phyloP scores from a whole-genome alignment of 2,888 invertebrate genomes.

The Oscheius myriophilus region DNA sequence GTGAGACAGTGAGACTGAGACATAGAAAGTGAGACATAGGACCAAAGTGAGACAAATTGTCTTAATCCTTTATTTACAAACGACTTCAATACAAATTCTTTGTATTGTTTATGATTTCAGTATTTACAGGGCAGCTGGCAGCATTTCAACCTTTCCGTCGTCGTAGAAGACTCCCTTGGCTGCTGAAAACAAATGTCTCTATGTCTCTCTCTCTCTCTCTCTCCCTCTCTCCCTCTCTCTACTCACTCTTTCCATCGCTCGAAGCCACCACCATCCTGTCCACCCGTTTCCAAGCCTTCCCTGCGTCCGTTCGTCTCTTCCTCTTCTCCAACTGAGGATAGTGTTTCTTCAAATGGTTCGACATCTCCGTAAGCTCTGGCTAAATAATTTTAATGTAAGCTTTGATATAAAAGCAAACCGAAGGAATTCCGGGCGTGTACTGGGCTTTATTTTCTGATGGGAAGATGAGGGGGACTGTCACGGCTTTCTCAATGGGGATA shows the following conservation, averaged over 20 bases:
- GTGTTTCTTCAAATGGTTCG: too few species aligned
- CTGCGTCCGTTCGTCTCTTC: too few species aligned
- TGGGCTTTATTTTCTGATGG: too few species aligned
- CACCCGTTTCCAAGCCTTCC: background rate
- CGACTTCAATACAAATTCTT: background rate
- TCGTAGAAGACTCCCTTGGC: background rate
- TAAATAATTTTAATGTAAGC: too few species aligned
- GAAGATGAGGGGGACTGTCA: too few species aligned
- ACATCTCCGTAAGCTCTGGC: too few species aligned
- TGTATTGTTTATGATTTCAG: background rate
- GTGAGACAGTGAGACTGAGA: background rate
- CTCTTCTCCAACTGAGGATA: too few species aligned
- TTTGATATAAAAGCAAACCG: too few species aligned
- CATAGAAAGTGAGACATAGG: background rate
- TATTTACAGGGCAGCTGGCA: too few species aligned
- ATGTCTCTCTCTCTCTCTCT: conserved; percentile 11
- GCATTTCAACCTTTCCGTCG: background rate
- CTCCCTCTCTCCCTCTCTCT: background rate
- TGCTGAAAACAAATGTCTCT: background rate
- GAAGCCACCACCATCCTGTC: background rate
- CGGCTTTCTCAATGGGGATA: too few species aligned
- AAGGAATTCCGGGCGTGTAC: too few species aligned
- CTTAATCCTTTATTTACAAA: background rate
- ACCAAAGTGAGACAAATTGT: background rate
- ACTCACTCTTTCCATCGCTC: conserved; percentile 4